Evolutionary conservation across 2,797 vertebrate genomes (phyloP).

Genomic region (Balearica regulorum): DNA sequence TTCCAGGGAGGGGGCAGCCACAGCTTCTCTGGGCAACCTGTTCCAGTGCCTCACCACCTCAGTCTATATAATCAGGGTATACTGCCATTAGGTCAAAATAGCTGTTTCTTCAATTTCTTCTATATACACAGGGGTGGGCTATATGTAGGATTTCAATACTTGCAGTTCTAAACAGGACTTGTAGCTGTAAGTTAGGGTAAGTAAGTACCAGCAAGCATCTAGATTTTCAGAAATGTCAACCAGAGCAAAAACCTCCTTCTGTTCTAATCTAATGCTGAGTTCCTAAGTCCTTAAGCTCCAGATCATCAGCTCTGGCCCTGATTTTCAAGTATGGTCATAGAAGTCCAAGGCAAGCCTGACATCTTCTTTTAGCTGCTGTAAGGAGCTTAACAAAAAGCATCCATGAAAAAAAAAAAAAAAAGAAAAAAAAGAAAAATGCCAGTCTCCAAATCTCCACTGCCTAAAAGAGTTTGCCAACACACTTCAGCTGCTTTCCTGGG

Average conservation of each 20-base stretch:
- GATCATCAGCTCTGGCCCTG: background rate
- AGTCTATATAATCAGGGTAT: background rate
- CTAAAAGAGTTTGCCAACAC: background rate
- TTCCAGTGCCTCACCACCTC: too few relatives aligned
- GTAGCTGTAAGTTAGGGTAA: background rate
- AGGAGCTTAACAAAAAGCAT: background rate
- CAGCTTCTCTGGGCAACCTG: too few relatives aligned
- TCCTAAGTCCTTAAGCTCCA: background rate
- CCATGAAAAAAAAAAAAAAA: background rate
- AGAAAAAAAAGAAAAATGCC: background rate
- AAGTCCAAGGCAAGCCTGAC: background rate
- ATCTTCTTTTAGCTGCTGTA: background rate
- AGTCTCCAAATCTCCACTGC: background rate
- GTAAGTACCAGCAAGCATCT: background rate
- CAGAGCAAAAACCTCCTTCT: background rate
- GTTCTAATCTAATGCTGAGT: background rate
- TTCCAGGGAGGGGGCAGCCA: too few relatives aligned
- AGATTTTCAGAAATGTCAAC: background rate
- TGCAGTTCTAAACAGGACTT: background rate
- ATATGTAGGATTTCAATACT: background rate
- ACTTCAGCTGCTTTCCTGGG: background rate
- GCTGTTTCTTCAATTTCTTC: background rate
- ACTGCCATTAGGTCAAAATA: background rate
- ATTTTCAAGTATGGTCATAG: background rate
- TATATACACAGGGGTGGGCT: background rate